Evolutionary conservation across 2,888 invertebrate genomes (phyloP).

Genomic region (Pocota personata): DNA sequence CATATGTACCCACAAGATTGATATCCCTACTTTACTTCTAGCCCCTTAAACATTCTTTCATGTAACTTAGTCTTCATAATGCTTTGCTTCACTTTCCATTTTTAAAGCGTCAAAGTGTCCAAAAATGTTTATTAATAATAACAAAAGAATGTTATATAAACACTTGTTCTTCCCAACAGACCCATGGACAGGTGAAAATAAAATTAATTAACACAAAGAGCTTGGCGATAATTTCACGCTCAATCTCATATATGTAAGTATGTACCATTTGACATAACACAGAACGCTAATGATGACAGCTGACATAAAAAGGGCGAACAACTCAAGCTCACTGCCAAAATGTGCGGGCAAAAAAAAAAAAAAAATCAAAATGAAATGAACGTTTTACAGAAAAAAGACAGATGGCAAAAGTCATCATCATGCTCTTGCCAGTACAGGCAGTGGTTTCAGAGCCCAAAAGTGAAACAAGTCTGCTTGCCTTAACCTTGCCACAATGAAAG

Average conservation of each 20-base stretch:
- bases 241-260: conserved; percentile 38
- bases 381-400: conserved; percentile 37
- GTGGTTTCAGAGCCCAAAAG: conserved; percentile 24
- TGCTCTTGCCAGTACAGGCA: conserved; percentile 11
- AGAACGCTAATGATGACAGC: conserved; percentile 69
- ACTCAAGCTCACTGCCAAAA: conserved; percentile 61
- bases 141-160: conserved; percentile 23
- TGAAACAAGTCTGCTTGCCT: conserved; percentile 28
- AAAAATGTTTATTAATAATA: neutral
- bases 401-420: conserved; percentile 43
- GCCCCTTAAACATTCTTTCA: no score
- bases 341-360: neutral
- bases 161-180: neutral
- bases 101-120: no score
- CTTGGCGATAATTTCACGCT: conserved; percentile 41
- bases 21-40: no score
- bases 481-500: conserved; percentile 52
- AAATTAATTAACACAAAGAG: conserved; percentile 58
- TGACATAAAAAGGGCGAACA: conserved; percentile 63
- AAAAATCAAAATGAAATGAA: neutral
- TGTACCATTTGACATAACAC: conserved; percentile 59
- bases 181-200: conserved; percentile 41
- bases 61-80: no score
- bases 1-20: no score
- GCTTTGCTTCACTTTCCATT: no score